Conservation (phyloP, 2,113 vertebrate genomes). For the Dissostichus mawsoni region DNA sequence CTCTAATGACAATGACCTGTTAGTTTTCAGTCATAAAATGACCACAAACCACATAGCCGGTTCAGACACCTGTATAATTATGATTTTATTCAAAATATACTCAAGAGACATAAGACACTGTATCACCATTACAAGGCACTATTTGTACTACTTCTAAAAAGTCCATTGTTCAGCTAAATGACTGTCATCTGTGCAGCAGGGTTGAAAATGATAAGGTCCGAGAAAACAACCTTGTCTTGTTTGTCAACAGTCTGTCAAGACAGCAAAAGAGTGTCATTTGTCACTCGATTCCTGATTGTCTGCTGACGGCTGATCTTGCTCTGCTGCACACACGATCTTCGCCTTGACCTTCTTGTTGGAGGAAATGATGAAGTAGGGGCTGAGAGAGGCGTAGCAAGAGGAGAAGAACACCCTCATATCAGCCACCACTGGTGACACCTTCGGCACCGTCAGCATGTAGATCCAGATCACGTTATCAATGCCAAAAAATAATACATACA, state of each 20-base stretch:
- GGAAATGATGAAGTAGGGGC: slow-evolving; percentile 84
- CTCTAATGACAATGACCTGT: background rate
- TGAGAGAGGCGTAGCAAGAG: slow-evolving; percentile 84
- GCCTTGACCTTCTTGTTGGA: slow-evolving; percentile 86
- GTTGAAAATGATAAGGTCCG: slow-evolving; percentile 24
- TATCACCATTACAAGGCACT: background rate
- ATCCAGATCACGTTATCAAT: slow-evolving; percentile 88
- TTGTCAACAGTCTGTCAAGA: slow-evolving; percentile 31
- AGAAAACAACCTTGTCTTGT: slow-evolving; percentile 10
- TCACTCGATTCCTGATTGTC: slow-evolving; percentile 65
- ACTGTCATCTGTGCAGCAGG: slow-evolving; percentile 9
- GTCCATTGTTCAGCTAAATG: slow-evolving; percentile 4
- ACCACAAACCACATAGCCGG: background rate
- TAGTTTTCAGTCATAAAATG: background rate
- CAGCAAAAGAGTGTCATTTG: slow-evolving; percentile 59
- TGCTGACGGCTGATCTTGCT: slow-evolving; percentile 53
- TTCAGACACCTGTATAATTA: background rate
- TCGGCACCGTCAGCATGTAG: slow-evolving; percentile 85
- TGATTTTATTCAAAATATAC: slow-evolving; percentile 1
- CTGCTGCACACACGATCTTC: slow-evolving; percentile 76
- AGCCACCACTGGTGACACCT: slow-evolving; percentile 81
- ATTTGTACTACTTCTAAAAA: background rate
- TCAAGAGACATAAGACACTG: too few relatives aligned
- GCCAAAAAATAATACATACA: slow-evolving; percentile 85
- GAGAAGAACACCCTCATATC: slow-evolving; percentile 88